A percentile compares a stretch with the other conserved stretches of the same genome.
These are phyloP conservation scores for Pycnonotus jocosus DNA, from an alignment of 2,113 vertebrate genomes.

Conservation along the genomic window DNA sequence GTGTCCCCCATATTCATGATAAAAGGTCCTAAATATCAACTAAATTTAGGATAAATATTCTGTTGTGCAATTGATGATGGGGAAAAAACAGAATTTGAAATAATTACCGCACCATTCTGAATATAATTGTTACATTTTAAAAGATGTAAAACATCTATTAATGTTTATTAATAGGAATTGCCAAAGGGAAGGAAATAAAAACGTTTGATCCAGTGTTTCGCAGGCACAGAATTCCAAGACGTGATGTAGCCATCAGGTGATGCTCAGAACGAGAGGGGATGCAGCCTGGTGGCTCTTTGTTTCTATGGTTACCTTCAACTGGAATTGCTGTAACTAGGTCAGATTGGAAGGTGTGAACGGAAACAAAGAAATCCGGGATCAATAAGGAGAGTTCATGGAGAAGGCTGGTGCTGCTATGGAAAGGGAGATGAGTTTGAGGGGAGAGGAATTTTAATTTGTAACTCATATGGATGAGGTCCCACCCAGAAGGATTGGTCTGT, in stretches of 20 bases:
- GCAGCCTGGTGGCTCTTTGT: slow-evolving; percentile 3
- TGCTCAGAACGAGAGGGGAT: neutral
- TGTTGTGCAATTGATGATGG: neutral
- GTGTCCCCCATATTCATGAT: fast-evolving
- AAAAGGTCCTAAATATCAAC: neutral
- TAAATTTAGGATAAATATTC: neutral
- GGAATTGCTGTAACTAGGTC: slow-evolving; percentile 27
- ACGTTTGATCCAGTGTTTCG: fast-evolving
- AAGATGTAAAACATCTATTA: neutral
- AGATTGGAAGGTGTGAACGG: slow-evolving; percentile 15
- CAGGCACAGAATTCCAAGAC: neutral
- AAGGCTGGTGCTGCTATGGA: neutral
- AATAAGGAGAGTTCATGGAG: neutral
- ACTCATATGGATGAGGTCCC: fast-evolving
- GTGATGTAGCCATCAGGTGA: neutral
- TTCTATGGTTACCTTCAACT: slow-evolving; percentile 43
- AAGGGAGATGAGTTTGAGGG: neutral
- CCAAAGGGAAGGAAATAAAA: neutral
- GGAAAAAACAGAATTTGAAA: neutral
- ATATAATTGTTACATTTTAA: neutral
- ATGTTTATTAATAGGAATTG: neutral
- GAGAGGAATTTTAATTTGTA: neutral
- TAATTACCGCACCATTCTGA: neutral
- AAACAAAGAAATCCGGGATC: neutral
- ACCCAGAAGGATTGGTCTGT: neutral